These are phyloP conservation scores for Amaurobius ferox DNA, from an alignment of 2,888 invertebrate species.

Conservation along the genomic window DNA sequence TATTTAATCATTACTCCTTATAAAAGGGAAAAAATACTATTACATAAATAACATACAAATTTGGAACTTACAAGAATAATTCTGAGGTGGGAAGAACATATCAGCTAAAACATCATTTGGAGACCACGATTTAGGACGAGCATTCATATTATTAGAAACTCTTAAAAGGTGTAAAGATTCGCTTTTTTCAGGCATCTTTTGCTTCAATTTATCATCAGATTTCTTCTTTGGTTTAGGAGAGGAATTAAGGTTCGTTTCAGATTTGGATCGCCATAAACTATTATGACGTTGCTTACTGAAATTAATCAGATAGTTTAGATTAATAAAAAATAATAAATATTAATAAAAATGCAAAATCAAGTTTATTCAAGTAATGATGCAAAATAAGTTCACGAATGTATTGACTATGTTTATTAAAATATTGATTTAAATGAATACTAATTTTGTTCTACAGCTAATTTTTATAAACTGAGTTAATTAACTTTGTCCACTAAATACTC, in stretches of 20 bases:
- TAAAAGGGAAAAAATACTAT: too few species aligned
- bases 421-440: too few species aligned
- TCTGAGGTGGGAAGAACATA: slow-evolving; percentile 78
- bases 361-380: too few species aligned
- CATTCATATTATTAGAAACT: slow-evolving; percentile 76
- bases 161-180: slow-evolving; percentile 68
- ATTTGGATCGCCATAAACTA: slow-evolving; percentile 91
- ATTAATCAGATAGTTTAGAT: neutral
- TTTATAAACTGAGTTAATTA: too few species aligned
- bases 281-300: slow-evolving; percentile 93
- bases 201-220: slow-evolving; percentile 72
- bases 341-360: too few species aligned
- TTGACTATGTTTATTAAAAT: too few species aligned
- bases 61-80: neutral
- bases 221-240: slow-evolving; percentile 71
- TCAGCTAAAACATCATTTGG: slow-evolving; percentile 83
- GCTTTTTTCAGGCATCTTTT: slow-evolving; percentile 56
- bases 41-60: too few species aligned
- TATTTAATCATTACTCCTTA: too few species aligned
- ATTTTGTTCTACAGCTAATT: too few species aligned
- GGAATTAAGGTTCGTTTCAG: slow-evolving; percentile 82
- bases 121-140: slow-evolving; percentile 86
- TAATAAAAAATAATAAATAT: too few species aligned
- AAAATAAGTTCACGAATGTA: too few species aligned
- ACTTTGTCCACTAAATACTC: too few species aligned